Conservation (phyloP, 2,888 invertebrate genomes). For the Cataglyphis albicans region DNA sequence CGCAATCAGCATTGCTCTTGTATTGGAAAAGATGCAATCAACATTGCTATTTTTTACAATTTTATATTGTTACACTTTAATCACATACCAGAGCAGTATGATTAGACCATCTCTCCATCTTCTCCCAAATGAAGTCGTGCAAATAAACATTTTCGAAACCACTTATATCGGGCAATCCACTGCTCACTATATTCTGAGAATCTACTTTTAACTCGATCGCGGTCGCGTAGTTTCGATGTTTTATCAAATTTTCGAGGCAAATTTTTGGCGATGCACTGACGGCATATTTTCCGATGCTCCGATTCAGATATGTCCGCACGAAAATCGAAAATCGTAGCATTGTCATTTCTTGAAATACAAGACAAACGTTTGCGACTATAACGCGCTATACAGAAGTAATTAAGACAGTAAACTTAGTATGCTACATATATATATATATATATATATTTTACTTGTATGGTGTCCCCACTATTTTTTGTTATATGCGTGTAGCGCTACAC, state of each 20-base stretch:
- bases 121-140: constrained; percentile 89
- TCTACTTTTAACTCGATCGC: constrained; percentile 11
- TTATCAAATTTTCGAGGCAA: neutral
- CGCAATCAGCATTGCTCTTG: neutral
- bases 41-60: neutral
- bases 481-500: neutral
- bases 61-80: neutral
- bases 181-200: constrained; percentile 67
- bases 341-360: neutral
- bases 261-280: neutral
- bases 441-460: too few species aligned
- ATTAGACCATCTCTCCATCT: constrained; percentile 89
- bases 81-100: constrained; percentile 87
- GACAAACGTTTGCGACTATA: neutral
- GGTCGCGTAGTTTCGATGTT: neutral
- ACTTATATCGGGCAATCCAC: constrained; percentile 56
- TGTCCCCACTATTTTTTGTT: neutral
- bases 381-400: neutral
- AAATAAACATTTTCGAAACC: constrained; percentile 57
- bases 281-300: neutral
- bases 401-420: too few species aligned
- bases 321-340: constrained; percentile 1
- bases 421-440: too few species aligned
- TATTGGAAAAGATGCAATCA: neutral
- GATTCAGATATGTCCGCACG: neutral